phyloP scores from a whole-genome alignment of 2,113 vertebrate species.

The Thamnophis sirtalis region DNA sequence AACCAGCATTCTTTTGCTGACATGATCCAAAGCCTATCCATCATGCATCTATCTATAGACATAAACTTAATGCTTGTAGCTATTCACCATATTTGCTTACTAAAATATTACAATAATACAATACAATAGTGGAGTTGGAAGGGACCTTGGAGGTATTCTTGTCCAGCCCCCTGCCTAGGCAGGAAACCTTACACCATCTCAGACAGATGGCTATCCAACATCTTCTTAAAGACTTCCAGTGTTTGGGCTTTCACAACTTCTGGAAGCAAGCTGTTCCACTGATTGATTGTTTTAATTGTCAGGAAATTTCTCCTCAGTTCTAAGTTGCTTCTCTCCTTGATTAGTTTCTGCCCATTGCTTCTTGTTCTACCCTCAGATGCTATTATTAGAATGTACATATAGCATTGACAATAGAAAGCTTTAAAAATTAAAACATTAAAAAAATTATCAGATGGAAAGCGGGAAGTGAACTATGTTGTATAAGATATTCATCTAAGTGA shows the following conservation, averaged over 20 bases:
- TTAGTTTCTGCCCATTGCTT: neutral
- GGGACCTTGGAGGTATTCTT: neutral
- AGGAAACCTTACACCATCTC: neutral
- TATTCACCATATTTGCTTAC: neutral
- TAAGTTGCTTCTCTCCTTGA: neutral
- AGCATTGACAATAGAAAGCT: neutral
- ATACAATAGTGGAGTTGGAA: neutral
- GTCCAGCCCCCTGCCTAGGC: neutral
- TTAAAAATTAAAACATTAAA: neutral
- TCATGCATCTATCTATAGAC: neutral
- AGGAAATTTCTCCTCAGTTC: neutral
- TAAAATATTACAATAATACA: neutral
- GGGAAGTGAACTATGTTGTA: neutral
- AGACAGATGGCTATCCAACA: neutral
- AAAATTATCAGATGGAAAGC: neutral
- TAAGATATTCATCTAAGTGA: neutral
- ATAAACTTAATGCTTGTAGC: neutral
- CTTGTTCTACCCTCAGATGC: neutral
- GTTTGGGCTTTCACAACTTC: neutral
- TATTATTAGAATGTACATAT: neutral
- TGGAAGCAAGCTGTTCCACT: neutral
- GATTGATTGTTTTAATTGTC: neutral
- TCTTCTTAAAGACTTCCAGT: neutral
- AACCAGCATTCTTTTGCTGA: neutral
- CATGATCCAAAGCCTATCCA: neutral